Base-by-base conservation (phyloP, 2,797 vertebrate species). In the Myotis findleyi region DNA sequence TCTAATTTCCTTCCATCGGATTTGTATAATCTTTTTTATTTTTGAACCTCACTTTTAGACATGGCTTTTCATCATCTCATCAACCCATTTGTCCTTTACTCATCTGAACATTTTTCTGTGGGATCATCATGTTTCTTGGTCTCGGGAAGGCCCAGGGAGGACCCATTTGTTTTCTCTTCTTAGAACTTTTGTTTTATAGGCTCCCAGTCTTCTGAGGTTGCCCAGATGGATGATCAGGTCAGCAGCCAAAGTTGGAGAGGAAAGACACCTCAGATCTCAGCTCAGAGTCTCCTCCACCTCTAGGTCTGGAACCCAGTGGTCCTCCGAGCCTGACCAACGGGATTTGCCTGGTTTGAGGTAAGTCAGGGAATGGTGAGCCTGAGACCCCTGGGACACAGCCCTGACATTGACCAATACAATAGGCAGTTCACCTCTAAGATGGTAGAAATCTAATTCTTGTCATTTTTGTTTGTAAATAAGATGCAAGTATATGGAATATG, bases 351-450 rank as follows among this genome's bases (percentile, higher is more conserved):
- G 17, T 2, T 93, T 53, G 33, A 71, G 36, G 71, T 69, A 38
- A 75, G 71, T 73, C n/a, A 21, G 51, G 44, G 59, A 62, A 23
- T 11, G 62, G 59, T 11, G 27, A 68, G 3, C 21, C 53, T 13
- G 9, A 25, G 25, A 18, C 20, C 6, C 18, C 7, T 3, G 20
- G 36, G 5, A 25, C 8, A 0, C 18, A 49, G 53, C 11, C 17
- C 36, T 57, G n/a, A 59, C 33, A 12, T 0, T 90, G 38, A 13
- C n/a, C 17, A 21, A 5, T 6, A 27, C 0, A 0, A 30, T 18
- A 36, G 23, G 3, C 18, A 69, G 18, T 36, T 94, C 9, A 53
- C 41, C 3, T 87, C 23, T 5, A 7, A 33, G 7, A 36, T 80
- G 21, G 11, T 59, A 25, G 59, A 81, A 11, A 64, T 53, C 33